Evolutionary conservation across 2,113 vertebrate species (phyloP).

Genomic region (Chionis minor): DNA sequence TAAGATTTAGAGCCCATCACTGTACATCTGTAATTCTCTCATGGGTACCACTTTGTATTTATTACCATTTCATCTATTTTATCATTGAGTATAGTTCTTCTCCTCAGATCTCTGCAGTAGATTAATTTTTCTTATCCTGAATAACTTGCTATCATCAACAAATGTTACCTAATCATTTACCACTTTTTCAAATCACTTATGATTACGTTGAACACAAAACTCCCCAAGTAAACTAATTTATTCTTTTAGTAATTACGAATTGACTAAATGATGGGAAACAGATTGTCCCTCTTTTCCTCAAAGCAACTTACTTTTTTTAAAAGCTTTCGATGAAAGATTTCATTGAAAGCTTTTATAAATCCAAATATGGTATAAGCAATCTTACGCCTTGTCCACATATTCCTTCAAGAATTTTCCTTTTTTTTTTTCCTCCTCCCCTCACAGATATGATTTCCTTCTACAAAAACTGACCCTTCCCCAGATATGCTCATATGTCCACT

Average conservation of each 20-base stretch:
- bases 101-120: background rate
- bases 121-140: background rate
- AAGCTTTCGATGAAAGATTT: background rate
- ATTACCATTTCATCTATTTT: background rate
- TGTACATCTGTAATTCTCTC: background rate
- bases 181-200: background rate
- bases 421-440: background rate
- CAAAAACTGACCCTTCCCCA: background rate
- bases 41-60: background rate
- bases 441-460: background rate
- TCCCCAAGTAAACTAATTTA: background rate
- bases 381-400: background rate
- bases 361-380: background rate
- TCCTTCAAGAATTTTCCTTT: background rate
- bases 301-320: background rate
- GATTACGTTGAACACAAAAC: background rate
- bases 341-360: background rate
- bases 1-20: background rate
- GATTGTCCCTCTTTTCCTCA: background rate
- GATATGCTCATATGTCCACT: background rate
- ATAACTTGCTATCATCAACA: background rate
- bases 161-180: background rate
- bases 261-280: background rate
- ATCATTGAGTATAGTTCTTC: background rate
- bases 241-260: background rate